A percentile compares a stretch with the other conserved stretches of the same genome.
These are phyloP conservation scores for fruit fly (Drosophila melanogaster) DNA, from an alignment of 1,140 invertebrate species.

Conservation along the genomic window Release_6_plus_ISO1_MT NT_033779.5:1253001-1253500, in stretches of 20 bases:
- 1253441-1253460: slow-evolving; percentile 2
- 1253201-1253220: neutral
- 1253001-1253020: slow-evolving; percentile 54
- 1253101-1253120: slow-evolving; percentile 12
- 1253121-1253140: too few relatives aligned
- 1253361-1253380: slow-evolving; percentile 76
- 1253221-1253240: slow-evolving; percentile 21
- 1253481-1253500: slow-evolving; percentile 58
- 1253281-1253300: slow-evolving; percentile 66
- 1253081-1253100: slow-evolving; percentile 33
- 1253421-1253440: slow-evolving; percentile 12
- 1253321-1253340: slow-evolving; percentile 47
- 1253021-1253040: slow-evolving; percentile 27
- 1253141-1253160: too few relatives aligned
- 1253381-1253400: slow-evolving; percentile 14
- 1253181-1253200: too few relatives aligned
- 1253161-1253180: too few relatives aligned
- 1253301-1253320: slow-evolving; percentile 74
- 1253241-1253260: slow-evolving; percentile 22
- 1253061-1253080: slow-evolving; percentile 39
- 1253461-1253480: slow-evolving; percentile 42
- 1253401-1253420: neutral
- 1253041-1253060: slow-evolving; percentile 48
- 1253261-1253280: slow-evolving; percentile 47
- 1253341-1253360: slow-evolving; percentile 71